These are phyloP conservation scores for Drosophila nigricruria DNA, from an alignment of 2,888 invertebrate genomes.

Conservation along the genomic window DNA sequence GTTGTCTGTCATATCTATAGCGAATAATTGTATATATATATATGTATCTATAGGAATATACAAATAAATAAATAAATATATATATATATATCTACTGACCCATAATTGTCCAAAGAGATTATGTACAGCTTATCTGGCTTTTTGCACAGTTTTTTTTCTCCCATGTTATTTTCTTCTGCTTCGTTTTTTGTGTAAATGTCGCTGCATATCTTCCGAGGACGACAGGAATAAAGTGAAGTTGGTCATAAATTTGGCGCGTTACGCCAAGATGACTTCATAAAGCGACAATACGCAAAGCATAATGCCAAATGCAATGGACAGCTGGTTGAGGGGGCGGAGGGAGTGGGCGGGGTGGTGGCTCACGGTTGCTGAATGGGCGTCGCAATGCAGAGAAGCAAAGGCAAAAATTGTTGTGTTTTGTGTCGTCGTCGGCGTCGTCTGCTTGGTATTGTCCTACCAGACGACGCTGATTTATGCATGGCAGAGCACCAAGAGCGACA, in stretches of 20 bases:
- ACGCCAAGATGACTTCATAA: constrained; percentile 80
- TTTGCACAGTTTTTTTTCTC: constrained; percentile 36
- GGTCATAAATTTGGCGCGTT: constrained; percentile 79
- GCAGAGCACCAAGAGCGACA: constrained; percentile 37
- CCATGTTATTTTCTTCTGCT: background rate
- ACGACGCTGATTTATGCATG: constrained; percentile 77
- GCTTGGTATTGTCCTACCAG: constrained; percentile 71
- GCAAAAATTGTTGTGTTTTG: constrained; percentile 73
- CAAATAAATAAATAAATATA: constrained; percentile 5
- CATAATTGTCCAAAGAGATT: constrained; percentile 50
- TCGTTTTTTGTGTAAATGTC: constrained; percentile 40
- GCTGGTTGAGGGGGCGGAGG: background rate
- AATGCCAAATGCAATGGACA: constrained; percentile 73
- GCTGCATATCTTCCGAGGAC: constrained; percentile 63
- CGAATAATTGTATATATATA: background rate
- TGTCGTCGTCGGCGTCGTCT: constrained; percentile 55
- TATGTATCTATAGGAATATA: background rate
- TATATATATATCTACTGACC: constrained; percentile 21
- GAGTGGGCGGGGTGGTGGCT: background rate
- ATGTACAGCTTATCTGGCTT: constrained; percentile 55
- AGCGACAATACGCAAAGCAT: constrained; percentile 80
- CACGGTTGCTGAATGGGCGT: constrained; percentile 43
- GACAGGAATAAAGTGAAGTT: constrained; percentile 77
- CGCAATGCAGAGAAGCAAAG: constrained; percentile 58
- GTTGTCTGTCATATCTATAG: background rate